Percentiles rank a stretch among this genome's conserved stretches.
These are phyloP conservation scores for Nyctibius grandis DNA, from an alignment of 2,797 vertebrate species.

Conservation along the genomic window DNA sequence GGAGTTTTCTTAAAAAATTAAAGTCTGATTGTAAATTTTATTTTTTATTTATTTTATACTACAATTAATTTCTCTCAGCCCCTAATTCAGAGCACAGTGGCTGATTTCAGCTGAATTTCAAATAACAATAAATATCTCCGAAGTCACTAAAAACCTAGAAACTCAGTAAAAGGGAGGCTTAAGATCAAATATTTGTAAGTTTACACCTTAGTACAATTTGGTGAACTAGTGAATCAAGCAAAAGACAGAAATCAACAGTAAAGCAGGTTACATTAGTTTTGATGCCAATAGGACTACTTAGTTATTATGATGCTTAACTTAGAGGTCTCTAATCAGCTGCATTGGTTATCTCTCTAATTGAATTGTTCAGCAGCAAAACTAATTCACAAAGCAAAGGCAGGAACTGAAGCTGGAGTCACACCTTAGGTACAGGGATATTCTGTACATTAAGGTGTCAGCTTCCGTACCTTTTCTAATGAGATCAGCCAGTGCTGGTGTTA, in stretches of 20 bases:
- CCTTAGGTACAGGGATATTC: background rate
- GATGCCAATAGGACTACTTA: background rate
- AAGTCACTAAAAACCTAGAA: background rate
- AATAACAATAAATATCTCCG: background rate
- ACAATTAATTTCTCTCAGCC: background rate
- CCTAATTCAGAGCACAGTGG: background rate
- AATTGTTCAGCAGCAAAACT: background rate
- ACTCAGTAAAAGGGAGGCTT: background rate
- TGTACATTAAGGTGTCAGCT: background rate
- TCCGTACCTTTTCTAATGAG: background rate
- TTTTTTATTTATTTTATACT: background rate
- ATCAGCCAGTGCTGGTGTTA: background rate
- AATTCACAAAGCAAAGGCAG: background rate
- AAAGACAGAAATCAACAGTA: background rate
- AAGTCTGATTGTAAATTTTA: background rate
- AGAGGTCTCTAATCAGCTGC: background rate
- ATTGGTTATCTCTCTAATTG: background rate
- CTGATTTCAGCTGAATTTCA: background rate
- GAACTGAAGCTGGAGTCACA: background rate
- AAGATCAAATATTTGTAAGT: background rate
- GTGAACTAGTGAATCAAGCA: background rate
- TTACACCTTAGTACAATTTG: background rate
- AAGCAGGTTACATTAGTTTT: background rate
- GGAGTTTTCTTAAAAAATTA: background rate
- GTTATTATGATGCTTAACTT: background rate